Conservation (phyloP, 2,888 invertebrate genomes). For the Trissolcus brochymenae region DNA sequence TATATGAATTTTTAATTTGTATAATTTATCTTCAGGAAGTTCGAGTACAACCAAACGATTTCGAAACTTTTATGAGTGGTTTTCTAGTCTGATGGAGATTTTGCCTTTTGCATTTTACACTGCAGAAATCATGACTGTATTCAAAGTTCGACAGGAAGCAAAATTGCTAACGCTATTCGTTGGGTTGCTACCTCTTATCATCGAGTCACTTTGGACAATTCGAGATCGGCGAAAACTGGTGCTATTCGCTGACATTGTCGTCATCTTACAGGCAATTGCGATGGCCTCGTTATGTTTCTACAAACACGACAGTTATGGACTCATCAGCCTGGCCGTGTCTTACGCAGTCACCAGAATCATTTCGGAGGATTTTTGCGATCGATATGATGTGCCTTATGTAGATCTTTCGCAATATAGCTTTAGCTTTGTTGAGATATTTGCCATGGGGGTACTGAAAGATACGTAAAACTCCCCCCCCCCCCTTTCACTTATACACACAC, state of each 20-base stretch:
- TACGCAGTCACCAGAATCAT: constrained; percentile 68
- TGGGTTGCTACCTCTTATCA: constrained; percentile 66
- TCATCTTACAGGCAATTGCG: constrained; percentile 63
- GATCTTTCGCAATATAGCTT: constrained; percentile 72
- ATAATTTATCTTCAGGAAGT: constrained; percentile 62
- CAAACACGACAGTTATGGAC: constrained; percentile 64
- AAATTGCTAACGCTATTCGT: constrained; percentile 66
- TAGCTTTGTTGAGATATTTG: constrained; percentile 71
- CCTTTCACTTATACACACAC: too few relatives aligned
- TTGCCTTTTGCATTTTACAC: constrained; percentile 71
- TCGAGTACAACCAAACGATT: constrained; percentile 65
- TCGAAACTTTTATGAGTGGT: constrained; percentile 69
- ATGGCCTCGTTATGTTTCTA: constrained; percentile 63
- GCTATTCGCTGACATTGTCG: constrained; percentile 63
- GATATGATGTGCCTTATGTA: constrained; percentile 70
- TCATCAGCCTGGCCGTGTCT: constrained; percentile 69
- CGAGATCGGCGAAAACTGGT: constrained; percentile 65
- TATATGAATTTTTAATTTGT: background rate
- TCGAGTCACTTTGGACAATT: constrained; percentile 64
- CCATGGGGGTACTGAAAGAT: constrained; percentile 68
- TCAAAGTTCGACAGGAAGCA: constrained; percentile 64
- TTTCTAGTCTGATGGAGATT: constrained; percentile 68
- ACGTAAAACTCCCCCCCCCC: constrained; percentile 50
- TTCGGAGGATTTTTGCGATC: constrained; percentile 72
- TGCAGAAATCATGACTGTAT: constrained; percentile 68